Evolutionary conservation across 92 coral and sea anemone species (phyloP).

Genomic region (Blastomussa wellsi): DNA sequence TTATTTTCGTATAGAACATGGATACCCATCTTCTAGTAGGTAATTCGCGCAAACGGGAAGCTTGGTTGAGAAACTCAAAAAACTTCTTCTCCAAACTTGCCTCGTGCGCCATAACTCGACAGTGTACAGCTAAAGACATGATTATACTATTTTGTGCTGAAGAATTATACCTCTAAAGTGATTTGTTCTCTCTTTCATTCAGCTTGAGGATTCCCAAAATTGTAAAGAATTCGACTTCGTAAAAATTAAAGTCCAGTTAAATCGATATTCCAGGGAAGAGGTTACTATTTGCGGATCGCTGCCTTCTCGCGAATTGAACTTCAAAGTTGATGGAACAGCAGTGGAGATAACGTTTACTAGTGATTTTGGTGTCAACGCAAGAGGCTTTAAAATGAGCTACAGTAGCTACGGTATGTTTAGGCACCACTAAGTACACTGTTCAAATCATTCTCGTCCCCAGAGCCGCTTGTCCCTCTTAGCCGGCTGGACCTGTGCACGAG

Average conservation of each 20-base stretch:
- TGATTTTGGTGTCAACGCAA: background rate
- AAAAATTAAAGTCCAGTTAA: background rate
- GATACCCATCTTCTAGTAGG: no score
- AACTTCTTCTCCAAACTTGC: no score
- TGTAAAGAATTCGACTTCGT: conserved; percentile 34
- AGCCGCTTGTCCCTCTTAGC: no score
- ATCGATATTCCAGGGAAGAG: background rate
- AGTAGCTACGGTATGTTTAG: conserved; percentile 19
- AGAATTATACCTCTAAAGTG: background rate
- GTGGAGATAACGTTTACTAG: conserved; percentile 21
- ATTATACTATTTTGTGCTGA: background rate
- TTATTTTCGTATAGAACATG: no score
- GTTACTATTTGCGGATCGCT: conserved; percentile 6
- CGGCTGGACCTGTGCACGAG: no score
- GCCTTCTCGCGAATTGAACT: conserved; percentile 9
- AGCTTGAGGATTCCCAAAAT: conserved; percentile 23
- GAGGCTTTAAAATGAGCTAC: conserved; percentile 41
- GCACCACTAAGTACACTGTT: no score
- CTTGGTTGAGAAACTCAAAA: no score
- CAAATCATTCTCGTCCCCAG: background rate
- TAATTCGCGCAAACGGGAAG: no score
- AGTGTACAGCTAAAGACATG: no score
- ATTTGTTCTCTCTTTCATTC: background rate
- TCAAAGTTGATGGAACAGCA: conserved; percentile 11
- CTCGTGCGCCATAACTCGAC: no score